Conservation (phyloP, 1,140 invertebrate species). For the Nomia melanderi region DNA sequence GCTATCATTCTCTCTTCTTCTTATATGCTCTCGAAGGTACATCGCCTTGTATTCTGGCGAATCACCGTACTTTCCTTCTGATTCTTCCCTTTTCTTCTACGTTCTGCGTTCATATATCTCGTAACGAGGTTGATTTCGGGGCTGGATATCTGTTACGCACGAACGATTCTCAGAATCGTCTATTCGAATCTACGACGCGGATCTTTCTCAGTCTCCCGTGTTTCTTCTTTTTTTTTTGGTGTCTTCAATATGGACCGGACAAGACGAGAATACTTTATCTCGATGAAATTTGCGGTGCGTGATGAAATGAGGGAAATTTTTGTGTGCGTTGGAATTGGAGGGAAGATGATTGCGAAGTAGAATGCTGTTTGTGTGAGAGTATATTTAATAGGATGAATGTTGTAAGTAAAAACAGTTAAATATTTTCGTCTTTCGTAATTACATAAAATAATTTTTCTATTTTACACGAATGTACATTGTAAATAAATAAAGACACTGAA, state of each 20-base stretch:
- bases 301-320: too few species aligned
- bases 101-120: conserved; percentile 30
- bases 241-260: background rate
- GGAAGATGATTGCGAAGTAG: too few species aligned
- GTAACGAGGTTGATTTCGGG: conserved; percentile 60
- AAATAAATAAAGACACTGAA: too few species aligned
- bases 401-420: too few species aligned
- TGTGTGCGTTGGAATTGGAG: too few species aligned
- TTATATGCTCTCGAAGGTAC: background rate
- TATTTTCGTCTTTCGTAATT: too few species aligned
- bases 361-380: too few species aligned
- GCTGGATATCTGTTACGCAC: conserved; percentile 55
- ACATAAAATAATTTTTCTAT: too few species aligned
- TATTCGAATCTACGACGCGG: conserved; percentile 3
- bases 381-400: too few species aligned
- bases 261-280: too few species aligned
- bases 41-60: background rate
- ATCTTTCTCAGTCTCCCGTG: background rate
- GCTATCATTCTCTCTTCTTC: background rate
- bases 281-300: too few species aligned
- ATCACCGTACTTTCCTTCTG: conserved; percentile 15
- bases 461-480: too few species aligned
- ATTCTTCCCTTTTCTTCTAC: background rate
- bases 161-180: conserved; percentile 27
- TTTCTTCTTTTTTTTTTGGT: background rate